phyloP scores from a whole-genome alignment of 2,888 invertebrate species.

The Didymodactylos carnosus region DNA sequence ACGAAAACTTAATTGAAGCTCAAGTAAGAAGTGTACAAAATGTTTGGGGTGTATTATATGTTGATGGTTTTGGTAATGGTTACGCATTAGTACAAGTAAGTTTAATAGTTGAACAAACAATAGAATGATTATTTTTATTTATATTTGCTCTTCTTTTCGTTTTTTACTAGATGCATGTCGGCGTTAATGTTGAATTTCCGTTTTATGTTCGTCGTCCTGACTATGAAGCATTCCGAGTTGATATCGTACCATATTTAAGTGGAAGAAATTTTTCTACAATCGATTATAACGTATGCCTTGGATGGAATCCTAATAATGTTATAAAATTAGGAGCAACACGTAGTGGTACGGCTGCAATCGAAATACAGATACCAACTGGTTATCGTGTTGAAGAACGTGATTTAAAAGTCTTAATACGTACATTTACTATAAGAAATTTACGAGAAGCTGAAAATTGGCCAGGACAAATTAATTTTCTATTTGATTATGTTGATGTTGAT shows the following conservation, averaged over 20 bases:
- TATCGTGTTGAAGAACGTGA: neutral
- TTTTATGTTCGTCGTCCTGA: slow-evolving; percentile 63
- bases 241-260: slow-evolving; percentile 52
- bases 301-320: neutral
- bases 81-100: slow-evolving; percentile 60
- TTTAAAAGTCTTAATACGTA: neutral
- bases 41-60: slow-evolving; percentile 81
- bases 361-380: neutral
- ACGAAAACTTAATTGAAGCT: neutral
- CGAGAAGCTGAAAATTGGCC: neutral
- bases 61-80: slow-evolving; percentile 72
- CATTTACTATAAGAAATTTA: neutral
- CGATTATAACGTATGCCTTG: neutral
- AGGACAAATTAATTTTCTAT: neutral
- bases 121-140: neutral
- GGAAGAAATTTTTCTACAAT: slow-evolving; percentile 78
- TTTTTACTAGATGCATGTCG: slow-evolving; percentile 25
- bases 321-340: neutral
- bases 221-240: slow-evolving; percentile 53
- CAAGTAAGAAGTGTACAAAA: slow-evolving; percentile 41
- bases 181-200: slow-evolving; percentile 32
- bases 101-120: neutral
- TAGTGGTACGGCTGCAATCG: neutral
- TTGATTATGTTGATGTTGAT: slow-evolving; percentile 51
- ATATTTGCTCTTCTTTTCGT: neutral